Base-by-base conservation (phyloP, 2,113 vertebrate genomes). In the Nyctereutes procyonoides region DNA sequence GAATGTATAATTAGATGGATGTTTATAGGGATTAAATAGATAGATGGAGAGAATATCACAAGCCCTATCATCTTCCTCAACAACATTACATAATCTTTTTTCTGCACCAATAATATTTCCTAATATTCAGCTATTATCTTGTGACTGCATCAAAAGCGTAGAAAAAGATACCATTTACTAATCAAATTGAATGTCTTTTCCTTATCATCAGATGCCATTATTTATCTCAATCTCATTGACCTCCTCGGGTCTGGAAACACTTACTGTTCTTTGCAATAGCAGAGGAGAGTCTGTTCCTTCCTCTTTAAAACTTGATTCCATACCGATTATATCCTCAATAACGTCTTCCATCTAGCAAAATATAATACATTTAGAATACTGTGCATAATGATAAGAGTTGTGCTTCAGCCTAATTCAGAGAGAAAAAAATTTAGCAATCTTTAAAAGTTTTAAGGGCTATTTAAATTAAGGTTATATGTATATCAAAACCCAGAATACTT, bases 241-340 rank as follows among this genome's bases (percentile, higher is more conserved):
- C 7, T 65, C 55, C 56, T 74, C n/a, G 88, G 67, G 86, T 92
- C 38, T 87, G 74, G 67, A 98, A 95, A 98, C 98, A 99, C 99
- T 99, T 99, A 99, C 99, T 97, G 99, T 99, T 99, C 99, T 99
- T 99, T 99, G 99, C 99, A 99, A 99, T 97, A 99, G 98, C 95
- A 99, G 97, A 98, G 99, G 98, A 83, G 99, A 99, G 98, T 99
- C 99, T 99, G 99, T 99, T 97, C 98, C 99, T 98, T 99, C 99
- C 96, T 99, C 99, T 98, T 99, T 99, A 98, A 99, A 99, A 94
- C 98, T 99, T 86, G 99, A 99, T 98, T 99, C 99, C 98, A 99
- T 99, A 98, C 98, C 98, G 97, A 99, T 99, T 96, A 99, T 99
- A 98, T 99, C 99, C 99, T 99, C 99, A 98, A 99, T 99, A 98